Evolutionary conservation across 2,888 invertebrate genomes (phyloP), one percentile per base, ranked within the genome.

Genomic region (Deilephila elpenor): DNA sequence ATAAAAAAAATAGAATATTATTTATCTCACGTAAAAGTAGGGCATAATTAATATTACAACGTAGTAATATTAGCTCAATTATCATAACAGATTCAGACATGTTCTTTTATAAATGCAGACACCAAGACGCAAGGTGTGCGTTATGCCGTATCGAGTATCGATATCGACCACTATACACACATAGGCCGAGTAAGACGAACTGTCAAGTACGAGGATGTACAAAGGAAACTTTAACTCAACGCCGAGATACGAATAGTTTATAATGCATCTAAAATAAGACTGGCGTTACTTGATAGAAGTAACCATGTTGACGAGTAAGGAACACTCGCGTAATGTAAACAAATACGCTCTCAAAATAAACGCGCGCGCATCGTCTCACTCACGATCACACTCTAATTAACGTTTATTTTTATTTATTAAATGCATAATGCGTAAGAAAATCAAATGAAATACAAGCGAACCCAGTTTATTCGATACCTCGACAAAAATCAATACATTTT

Each of bases 261-360:
- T 71, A 71, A 53, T 71, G 70, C 59, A 34, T 71, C 64, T 67
- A 76, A 64, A 72, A 67, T 25, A 74, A 44, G 37, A 72, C 59
- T 37, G 37, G 17, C 56, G 71, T 29, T 71, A 71, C 76, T 78
- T 76, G 79, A 82, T 81, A 74, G 74, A 79, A 82, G 82, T 80
- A 71, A 79, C 77, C 80, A 79, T 80, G 85, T 80, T 85, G 85
- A 86, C 83, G 83, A 83, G 82, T 82, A 83, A 81, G 83, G 85
- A 86, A 82, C 85, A 85, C 79, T 84, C 79, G 79, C 78, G 76
- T 77, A 83, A 82, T 74, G 80, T 86, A 88, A 88, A 87, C 86
- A 87, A 81, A 78, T 80, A 79, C 72, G 61, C 76, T 80, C 74
- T 72, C 34, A 79, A 82, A 84, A 84, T 83, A 84, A 85, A 84